Base-by-base conservation (phyloP, 2,113 vertebrate species). In the Podiceps cristatus region DNA sequence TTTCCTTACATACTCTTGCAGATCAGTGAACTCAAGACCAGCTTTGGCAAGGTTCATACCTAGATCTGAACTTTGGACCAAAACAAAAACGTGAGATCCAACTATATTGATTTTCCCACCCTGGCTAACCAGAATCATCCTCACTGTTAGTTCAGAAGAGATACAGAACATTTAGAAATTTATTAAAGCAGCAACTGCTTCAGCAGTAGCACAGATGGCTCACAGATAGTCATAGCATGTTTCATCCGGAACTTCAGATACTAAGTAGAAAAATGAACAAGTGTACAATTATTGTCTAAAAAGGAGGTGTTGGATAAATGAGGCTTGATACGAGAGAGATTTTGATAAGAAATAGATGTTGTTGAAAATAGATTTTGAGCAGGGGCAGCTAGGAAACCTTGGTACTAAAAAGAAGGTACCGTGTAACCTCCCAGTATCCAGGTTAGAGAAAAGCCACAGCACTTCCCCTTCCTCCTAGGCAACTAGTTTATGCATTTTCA, bases 171-270 rank as follows among this genome's bases (percentile, higher is more conserved):
- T 1, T 0, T 9, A 56, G 56, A 82, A 92, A 60, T 9, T 16
- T 19, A 49, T 64, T 31, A 76, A 45, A 62, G 13, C 35, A 68
- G 52, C 17, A 67, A 11, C 18, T 59, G 23, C 18, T n/a, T 74
- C 72, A 47, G 42, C 5, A 60, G 25, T 11, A 78, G 59, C 68
- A 33, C 60, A 68, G 66, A 14, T 31, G 44, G 40, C 66, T 89
- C 29, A 5, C 3, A 37, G 37, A 0, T 4, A 84, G 40, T 8
- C 0, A 0, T 17, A 68, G 29, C 18, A 9, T 5, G 7, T 73
- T 75, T 75, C 40, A 76, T 12, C 35, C 66, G 60, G 56, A 90
- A 71, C 47, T 62, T 52, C 13, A 27, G 23, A 9, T 18, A 35
- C 27, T 11, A 6, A 10, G 13, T 24, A 67, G 49, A 75, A 81